Evolutionary conservation across 2,113 vertebrate genomes (phyloP), one percentile per base, ranked within the genome.

Genomic region (Dicerorhinus sumatrensis): DNA sequence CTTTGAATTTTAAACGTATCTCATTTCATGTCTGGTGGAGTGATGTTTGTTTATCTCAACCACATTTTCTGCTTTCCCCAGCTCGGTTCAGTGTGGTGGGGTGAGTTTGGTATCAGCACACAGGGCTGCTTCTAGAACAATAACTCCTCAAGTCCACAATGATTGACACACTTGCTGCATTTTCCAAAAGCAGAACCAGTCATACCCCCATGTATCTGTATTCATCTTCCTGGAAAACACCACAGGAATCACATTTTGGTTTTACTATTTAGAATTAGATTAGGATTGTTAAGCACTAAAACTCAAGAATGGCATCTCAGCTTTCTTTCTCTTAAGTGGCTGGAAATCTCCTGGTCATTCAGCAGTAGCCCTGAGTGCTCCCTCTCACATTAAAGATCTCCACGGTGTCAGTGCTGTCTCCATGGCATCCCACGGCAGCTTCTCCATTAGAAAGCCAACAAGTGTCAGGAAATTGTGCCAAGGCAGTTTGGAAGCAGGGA

Each of bases 241-340:
- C 62, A 39, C 92, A 95, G 82, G 95, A 96, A 63, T 93, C 51
- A 33, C 72, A n/a, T 8, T 98, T 97, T 84, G 62, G 48, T 91
- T 98, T 95, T 82, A 46, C 93, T 1, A 0, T 79, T 25, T 92
- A 81, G 94, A 88, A 62, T 81, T 70, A 85, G 79, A 75, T 65
- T 60, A 42, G 48, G 46, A 94, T 60, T 91, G 3, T 70, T 97
- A 96, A 93, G 65, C 16, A 25, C 5, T 36, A 25, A 97, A 67
- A 91, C 86, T 97, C 88, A 94, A 96, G 91, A 97, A 62, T 88
- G 96, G 62, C 84, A 92, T 89, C 94, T 93, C 42, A 27, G 67
- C 67, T 96, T 16, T 56, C 87, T 95, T 51, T 80, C 39, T 97
- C 76, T 89, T 11, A 39, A 54, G 56, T 89, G 36, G 31, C 54